Base-by-base conservation (phyloP, 2,888 invertebrate species). In the Autographa gamma region DNA sequence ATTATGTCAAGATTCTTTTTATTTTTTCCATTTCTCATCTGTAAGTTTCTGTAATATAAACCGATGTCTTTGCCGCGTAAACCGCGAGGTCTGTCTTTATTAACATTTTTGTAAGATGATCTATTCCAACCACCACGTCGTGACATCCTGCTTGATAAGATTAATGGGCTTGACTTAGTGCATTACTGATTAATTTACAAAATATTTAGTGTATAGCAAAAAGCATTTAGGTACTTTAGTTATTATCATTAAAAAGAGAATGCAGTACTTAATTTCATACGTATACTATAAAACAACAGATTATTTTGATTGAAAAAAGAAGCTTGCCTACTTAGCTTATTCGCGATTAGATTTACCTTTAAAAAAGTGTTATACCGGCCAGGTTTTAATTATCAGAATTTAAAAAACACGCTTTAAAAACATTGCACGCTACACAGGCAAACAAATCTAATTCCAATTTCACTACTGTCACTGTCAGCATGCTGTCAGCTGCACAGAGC, bases 21-120 rank as follows among this genome's bases (percentile, higher is more conserved):
- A 34, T 61, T 76, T 72, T 38, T 76, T 64, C n/a, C 48, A 48
- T 68, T 66, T n/a, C 16, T 77, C 60, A 71, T 78, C 1, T 81
- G 66, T 48, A 76, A 79, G 54, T 91, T 76, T 85, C 72, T 92
- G 74, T 89, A 94, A 74, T 85, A 94, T 0, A 92, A 67, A 9
- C 94, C 94, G 74, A 94, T 92, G 60, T 90, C 87, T 81, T 73
- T 89, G n/a, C 94, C 94, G 73, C 73, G 88, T 14, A 97, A 89
- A 60, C 96, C 95, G 0, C 92, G 89, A 0, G 97, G 97, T 76
- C 89, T 73, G 34, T 43, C 63, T 9, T 43, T 41, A 32, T 43
- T 43, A 41, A 48, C 9, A 25, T 52, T 54, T 65, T 54, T 82
- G 34, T 54, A 52, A 0, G 60, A 54, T 38, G 66, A 8, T 73